phyloP scores from a whole-genome alignment of 2,797 vertebrate genomes.

The Echiichthys vipera region DNA sequence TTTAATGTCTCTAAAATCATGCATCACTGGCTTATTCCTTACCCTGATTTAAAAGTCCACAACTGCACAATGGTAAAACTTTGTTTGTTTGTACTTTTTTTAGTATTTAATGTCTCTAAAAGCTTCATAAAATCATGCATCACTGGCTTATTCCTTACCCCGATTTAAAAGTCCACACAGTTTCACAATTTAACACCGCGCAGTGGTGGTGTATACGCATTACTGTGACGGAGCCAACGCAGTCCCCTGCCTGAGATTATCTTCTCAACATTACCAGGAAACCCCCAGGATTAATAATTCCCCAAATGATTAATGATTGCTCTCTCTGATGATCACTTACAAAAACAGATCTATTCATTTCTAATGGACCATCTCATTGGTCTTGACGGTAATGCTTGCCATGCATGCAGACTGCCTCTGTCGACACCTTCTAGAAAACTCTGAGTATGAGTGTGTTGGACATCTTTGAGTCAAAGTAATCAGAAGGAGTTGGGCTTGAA shows the following conservation, averaged over 20 bases:
- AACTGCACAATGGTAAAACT: not conserved
- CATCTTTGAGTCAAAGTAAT: not conserved
- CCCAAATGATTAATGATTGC: slow-evolving; percentile 76
- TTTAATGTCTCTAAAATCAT: slow-evolving; percentile 11
- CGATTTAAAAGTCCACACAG: not conserved
- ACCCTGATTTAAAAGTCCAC: not conserved
- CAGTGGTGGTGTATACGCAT: slow-evolving; percentile 5
- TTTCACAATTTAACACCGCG: slow-evolving; percentile 6
- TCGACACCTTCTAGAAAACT: slow-evolving; percentile 54
- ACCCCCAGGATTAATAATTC: slow-evolving; percentile 67
- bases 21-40: not conserved
- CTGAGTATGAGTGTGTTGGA: slow-evolving; percentile 13
- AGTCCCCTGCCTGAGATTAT: slow-evolving; percentile 37
- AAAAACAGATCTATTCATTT: slow-evolving; percentile 64
- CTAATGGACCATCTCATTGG: slow-evolving; percentile 61
- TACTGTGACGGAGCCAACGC: slow-evolving; percentile 22
- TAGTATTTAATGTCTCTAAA: slow-evolving; percentile 18
- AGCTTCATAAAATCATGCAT: slow-evolving; percentile 1
- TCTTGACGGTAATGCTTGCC: slow-evolving; percentile 63
- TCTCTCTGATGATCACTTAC: slow-evolving; percentile 42
- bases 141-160: not conserved
- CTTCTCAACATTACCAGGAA: slow-evolving; percentile 48
- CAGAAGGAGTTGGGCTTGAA: slow-evolving; percentile 21
- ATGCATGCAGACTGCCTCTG: slow-evolving; percentile 58
- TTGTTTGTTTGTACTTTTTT: slow-evolving; percentile 11